Evolutionary conservation across 1,140 invertebrate species (phyloP).

Genomic region (Pseudomyrmex cubaensis): DNA sequence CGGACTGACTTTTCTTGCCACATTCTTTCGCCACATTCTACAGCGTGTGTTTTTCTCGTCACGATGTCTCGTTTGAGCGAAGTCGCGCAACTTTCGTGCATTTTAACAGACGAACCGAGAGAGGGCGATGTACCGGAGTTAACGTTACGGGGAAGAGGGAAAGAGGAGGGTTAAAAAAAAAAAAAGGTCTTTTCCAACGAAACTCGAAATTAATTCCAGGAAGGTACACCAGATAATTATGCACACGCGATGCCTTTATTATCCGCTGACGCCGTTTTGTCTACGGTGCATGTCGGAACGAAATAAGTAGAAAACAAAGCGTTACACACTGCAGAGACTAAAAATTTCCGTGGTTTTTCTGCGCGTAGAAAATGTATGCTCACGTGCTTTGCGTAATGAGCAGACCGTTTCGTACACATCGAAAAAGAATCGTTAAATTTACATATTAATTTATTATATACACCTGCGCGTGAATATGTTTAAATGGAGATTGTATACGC

Average conservation of each 20-base stretch:
- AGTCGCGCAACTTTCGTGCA: constrained; percentile 53
- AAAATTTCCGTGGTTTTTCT: constrained; percentile 25
- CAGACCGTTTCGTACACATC: neutral
- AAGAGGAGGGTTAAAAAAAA: neutral
- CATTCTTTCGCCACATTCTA: neutral
- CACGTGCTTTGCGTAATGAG: neutral
- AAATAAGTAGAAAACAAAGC: neutral
- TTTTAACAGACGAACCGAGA: constrained; percentile 39
- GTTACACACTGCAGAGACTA: constrained; percentile 23
- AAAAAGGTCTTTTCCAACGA: constrained; percentile 57
- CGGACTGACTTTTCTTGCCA: neutral
- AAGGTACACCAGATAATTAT: constrained; percentile 76
- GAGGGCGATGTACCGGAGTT: constrained; percentile 23
- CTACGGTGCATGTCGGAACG: constrained; percentile 8
- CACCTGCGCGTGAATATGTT: neutral
- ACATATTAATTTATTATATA: constrained; percentile 3
- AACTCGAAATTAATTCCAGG: constrained; percentile 77
- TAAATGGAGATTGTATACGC: neutral
- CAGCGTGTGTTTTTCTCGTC: neutral
- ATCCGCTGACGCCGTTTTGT: constrained; percentile 58
- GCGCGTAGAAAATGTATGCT: neutral
- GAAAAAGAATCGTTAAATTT: neutral
- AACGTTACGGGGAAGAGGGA: constrained; percentile 15
- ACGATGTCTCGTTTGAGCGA: neutral
- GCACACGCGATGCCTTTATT: constrained; percentile 75